phyloP scores from a whole-genome alignment of 2,113 vertebrate species.

The Larimichthys polyactis region DNA sequence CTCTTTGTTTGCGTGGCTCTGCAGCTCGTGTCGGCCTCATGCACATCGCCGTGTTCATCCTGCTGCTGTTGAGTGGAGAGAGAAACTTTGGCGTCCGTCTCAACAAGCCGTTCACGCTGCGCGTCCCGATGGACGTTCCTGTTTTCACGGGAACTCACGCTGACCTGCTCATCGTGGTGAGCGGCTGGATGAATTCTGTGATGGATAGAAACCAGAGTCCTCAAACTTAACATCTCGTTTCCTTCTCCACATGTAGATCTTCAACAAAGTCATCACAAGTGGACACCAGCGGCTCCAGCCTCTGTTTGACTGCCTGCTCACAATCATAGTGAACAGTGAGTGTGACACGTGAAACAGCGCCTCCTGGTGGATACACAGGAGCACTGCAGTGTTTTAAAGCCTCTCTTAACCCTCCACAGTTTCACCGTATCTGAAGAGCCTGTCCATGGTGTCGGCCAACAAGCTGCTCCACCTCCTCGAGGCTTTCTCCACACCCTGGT shows the following conservation, averaged over 20 bases:
- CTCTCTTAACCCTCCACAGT: slow-evolving; percentile 79
- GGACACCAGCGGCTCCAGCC: slow-evolving; percentile 96
- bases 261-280: slow-evolving; percentile 97
- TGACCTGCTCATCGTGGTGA: slow-evolving; percentile 95
- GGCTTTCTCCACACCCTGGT: slow-evolving; percentile 95
- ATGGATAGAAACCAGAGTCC: neutral
- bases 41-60: slow-evolving; percentile 97
- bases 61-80: slow-evolving; percentile 96
- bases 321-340: slow-evolving; percentile 95
- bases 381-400: neutral
- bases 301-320: slow-evolving; percentile 97
- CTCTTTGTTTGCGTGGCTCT: fast-evolving
- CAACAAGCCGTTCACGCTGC: slow-evolving; percentile 95
- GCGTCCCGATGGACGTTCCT: slow-evolving; percentile 96
- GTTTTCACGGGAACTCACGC: slow-evolving; percentile 98
- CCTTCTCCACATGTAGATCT: slow-evolving; percentile 84
- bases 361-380: slow-evolving; percentile 29
- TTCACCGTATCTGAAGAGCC: slow-evolving; percentile 96
- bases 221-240: neutral
- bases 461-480: slow-evolving; percentile 97
- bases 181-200: slow-evolving; percentile 25
- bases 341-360: neutral
- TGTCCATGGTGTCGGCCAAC: slow-evolving; percentile 97
- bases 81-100: slow-evolving; percentile 97
- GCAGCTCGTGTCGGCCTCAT: slow-evolving; percentile 94